Base-by-base conservation (phyloP, 2,888 invertebrate species). In the Cheilosia impressa region DNA sequence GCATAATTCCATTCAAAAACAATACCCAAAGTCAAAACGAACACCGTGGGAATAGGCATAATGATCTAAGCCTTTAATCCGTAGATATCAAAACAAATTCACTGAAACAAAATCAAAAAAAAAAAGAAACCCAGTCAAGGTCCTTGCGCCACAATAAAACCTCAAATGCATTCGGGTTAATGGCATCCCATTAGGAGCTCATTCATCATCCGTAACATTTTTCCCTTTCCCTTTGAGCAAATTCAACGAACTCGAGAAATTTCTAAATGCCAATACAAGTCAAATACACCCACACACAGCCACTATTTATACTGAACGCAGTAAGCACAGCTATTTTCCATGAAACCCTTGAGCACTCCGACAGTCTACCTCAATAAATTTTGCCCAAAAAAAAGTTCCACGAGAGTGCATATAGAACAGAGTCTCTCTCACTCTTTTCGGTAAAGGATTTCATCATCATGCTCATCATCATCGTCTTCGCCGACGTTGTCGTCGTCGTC, bases 351-450 rank as follows among this genome's bases (percentile, higher is more conserved):
- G 63, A 76, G 55, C 41, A 27, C 63, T 53, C 24, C 43, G 24
- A 3, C 52, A 72, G 80, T 80, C 76, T 80, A 76, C 80, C 79
- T 71, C 76, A 80, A 85, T 85, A 77, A 85, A 85, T 85, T 81
- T 69, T 57, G 55, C 47, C 47, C 34, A 9, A 41, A 52, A 62
- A 69, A 83, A 73, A n/a, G 38, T 38, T 38, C 38, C 38, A 38
- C 38, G 13, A 63, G 68, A 58, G 73, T 15, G n/a, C n/a, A n/a
- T n/a, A 53, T 10, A 31, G 19, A 41, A 7, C 31, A 31, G n/a
- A 43, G 38, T 60, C 22, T 58, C 22, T 63, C 77, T 66, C 13
- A 60, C 17, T 80, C 47, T 10, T 63, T 68, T 65, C 71, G 55
- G 55, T 43, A 45, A 58, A 62, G 69, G 71, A 75, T 71, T 75